Conservation (phyloP, 2,888 invertebrate species). For the Oscheius myriophilus region DNA sequence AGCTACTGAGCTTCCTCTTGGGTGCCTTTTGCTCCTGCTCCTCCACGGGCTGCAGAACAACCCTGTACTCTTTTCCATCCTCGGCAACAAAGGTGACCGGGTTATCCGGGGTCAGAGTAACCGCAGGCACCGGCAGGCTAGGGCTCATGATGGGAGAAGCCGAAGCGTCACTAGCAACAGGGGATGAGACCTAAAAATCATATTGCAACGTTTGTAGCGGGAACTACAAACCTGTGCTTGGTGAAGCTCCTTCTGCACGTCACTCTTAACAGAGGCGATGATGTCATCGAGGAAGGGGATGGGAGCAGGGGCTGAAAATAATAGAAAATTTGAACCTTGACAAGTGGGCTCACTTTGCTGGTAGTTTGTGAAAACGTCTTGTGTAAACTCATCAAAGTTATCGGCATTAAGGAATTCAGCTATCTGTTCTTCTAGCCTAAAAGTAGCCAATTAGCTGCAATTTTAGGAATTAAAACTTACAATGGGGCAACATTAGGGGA, state of each 20-base stretch:
- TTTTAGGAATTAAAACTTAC: background rate
- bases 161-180: conserved; percentile 3
- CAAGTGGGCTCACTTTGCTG: background rate
- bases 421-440: too few relatives aligned
- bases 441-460: too few relatives aligned
- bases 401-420: conserved; percentile 10
- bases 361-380: conserved; percentile 26
- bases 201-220: background rate
- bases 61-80: conserved; percentile 50
- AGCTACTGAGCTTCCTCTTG: conserved; percentile 17
- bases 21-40: conserved; percentile 4
- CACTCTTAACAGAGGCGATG: conserved; percentile 61
- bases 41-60: conserved; percentile 31
- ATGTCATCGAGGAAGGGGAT: conserved; percentile 56
- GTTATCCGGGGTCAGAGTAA: conserved; percentile 39
- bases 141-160: background rate
- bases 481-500: conserved; percentile 5
- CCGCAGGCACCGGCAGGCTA: conserved; percentile 4
- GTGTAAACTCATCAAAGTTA: conserved; percentile 24
- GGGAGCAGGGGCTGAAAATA: background rate
- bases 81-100: conserved; percentile 42
- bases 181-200: too few relatives aligned
- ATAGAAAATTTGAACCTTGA: background rate
- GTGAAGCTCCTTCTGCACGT: conserved; percentile 42
- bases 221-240: background rate